Base-by-base conservation (phyloP, 1,140 invertebrate genomes). In the Procambarus virginalis region DNA sequence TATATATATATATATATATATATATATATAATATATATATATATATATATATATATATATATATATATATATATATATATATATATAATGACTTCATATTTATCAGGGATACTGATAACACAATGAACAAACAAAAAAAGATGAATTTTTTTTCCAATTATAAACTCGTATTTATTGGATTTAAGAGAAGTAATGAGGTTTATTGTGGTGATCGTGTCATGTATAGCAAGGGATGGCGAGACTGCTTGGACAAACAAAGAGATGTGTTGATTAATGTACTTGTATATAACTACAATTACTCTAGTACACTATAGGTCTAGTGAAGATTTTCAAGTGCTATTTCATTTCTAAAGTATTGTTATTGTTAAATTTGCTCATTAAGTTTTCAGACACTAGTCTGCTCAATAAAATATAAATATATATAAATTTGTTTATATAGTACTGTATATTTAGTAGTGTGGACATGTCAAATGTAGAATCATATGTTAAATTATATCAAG, bases 191-290 rank as follows among this genome's bases (percentile, higher is more conserved):
- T 64, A 64, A 64, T 64, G 60, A 64, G 60, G 60, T 55, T 17
- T 45, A 34, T 5, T 48, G 46, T 76, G 20, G 73, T 76, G 14
- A 76, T 76, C 5, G 9, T 76, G 22, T 14, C n/a, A 76, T 48
- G 10, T 46, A 17, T 64, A 64, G 12, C 17, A 45, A 46, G 48
- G 46, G 22, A 58, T 4, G 78, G 14, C 6, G 75, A 49, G 14
- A 51, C 17, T n/a, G 22, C 10, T 45, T 45, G 1, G 12, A 81
- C 51, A 34, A 49, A 51, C 3, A 48, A 79, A 78, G 75, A 49
- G 20, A 81, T 60, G n/a, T 58, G 17, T 34, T 81, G 22, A 81
- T 22, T 81, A 22, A 79, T 79, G 73, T 76, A 49, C 51, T 34
- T 55, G 51, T 5, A 9, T 70, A 34, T 76, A 85, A 64, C 10